Evolutionary conservation across 2,797 vertebrate species (phyloP), one percentile per base, ranked within the genome.

Genomic region (Acestrorhynchus altus): DNA sequence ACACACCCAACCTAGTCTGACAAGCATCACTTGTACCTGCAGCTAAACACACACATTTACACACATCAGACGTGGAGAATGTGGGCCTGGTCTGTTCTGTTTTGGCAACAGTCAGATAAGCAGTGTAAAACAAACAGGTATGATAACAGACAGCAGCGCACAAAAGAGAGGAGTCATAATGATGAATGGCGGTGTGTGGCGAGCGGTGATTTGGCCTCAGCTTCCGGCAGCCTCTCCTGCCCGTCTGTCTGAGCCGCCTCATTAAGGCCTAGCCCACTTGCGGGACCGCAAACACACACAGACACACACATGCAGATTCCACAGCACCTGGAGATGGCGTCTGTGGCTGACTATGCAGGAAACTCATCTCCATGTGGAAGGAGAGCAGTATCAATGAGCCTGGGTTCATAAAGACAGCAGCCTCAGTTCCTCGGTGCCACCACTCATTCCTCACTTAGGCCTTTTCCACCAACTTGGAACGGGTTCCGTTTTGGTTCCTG

Each of bases 31-130:
- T 88, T 86, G 85, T 89, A 92, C 89, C 88, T 90, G 85, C 80
- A 87, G 82, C 71, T 72, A 83, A 83, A 83, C 74, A 85, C 79
- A 74, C 74, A 65, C 73, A 82, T 42, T 42, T 56, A 74, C 60
- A 54, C 54, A 64, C 46, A 80, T 15, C 3, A 76, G 20, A 79
- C 39, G 56, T 46, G 47, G 63, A 57, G 57, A 72, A 82, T 78
- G 63, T 69, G n/a, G 42, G 52, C 20, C 40, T 65, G 49, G 20
- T 71, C 16, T 3, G 64, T 67, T 80, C 76, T 92, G 90, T 92
- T 91, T 89, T 91, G 87, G 86, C 86, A 92, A 92, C 89, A 90
- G 79, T 44, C 81, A 77, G 81, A 83, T 82, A 72, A 85, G 81
- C 77, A 85, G 76, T 84, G 77, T 87, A 88, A 90, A 84, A 73